Percentiles rank a stretch among this genome's conserved stretches.
phyloP scores from a whole-genome alignment of 2,113 vertebrate species.

The Anarhynchus alexandrinus region DNA sequence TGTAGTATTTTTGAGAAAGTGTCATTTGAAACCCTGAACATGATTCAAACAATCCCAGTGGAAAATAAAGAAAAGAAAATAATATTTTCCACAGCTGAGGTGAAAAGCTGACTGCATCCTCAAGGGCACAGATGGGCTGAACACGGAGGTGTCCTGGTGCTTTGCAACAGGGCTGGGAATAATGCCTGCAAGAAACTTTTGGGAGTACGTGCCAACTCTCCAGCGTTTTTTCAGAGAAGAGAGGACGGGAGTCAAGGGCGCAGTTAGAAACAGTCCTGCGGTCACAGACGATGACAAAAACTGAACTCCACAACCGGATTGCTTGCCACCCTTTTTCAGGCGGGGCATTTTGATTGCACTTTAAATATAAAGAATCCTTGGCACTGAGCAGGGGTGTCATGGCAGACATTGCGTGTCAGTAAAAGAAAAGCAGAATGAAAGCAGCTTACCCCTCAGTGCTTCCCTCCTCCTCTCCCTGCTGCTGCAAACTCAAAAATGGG shows the following conservation, averaged over 20 bases:
- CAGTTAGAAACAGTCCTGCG: not conserved
- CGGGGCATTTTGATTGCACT: not conserved
- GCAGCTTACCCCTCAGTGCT: not conserved
- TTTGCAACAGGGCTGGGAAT: not conserved
- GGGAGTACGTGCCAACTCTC: not conserved
- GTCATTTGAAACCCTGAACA: not conserved
- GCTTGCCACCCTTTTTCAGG: not conserved
- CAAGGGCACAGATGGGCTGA: not conserved
- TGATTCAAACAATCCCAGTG: not conserved
- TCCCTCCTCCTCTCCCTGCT: not conserved
- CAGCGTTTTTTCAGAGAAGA: not conserved
- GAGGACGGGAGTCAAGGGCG: not conserved
- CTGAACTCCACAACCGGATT: not conserved
- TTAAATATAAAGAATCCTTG: not conserved
- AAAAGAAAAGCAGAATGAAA: not conserved
- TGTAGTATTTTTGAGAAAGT: not conserved
- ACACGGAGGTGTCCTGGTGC: not conserved
- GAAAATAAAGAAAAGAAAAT: not conserved
- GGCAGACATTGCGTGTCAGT: not conserved
- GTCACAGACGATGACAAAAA: not conserved
- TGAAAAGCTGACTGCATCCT: not conserved
- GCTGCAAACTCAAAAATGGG: not conserved
- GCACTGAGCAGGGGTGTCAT: not conserved
- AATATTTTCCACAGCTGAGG: not conserved
- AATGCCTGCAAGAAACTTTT: not conserved